phyloP scores from a whole-genome alignment of 2,888 invertebrate genomes.

The Lepetodrilus schrolli region DNA sequence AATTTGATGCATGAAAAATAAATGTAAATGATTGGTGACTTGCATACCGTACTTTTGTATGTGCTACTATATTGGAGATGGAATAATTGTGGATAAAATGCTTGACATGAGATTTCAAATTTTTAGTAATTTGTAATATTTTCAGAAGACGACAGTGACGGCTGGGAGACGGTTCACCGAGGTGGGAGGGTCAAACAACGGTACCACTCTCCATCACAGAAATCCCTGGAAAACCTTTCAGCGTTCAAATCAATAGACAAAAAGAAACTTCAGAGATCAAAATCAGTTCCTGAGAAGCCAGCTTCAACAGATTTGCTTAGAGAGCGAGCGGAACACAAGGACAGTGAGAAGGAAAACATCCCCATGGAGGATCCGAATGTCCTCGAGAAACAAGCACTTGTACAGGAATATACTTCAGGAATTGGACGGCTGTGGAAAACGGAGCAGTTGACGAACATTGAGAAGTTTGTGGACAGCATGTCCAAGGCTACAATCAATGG shows the following conservation, averaged over 20 bases:
- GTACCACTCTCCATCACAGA: constrained; percentile 61
- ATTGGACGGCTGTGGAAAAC: background rate
- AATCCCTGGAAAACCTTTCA: constrained; percentile 61
- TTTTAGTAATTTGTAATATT: no score
- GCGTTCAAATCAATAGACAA: constrained; percentile 43
- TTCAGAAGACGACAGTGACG: constrained; percentile 76
- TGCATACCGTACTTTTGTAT: background rate
- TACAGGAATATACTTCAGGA: background rate
- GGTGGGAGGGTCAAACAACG: constrained; percentile 78
- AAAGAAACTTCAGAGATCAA: constrained; percentile 54
- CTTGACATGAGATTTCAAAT: no score
- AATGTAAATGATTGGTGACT: background rate
- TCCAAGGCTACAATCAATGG: constrained; percentile 15
- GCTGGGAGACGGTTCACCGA: constrained; percentile 89
- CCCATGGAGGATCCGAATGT: constrained; percentile 37
- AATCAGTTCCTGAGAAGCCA: constrained; percentile 54
- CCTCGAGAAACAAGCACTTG: background rate
- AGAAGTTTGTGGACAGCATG: constrained; percentile 17
- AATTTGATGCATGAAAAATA: no score
- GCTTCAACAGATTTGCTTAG: background rate
- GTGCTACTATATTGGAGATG: no score
- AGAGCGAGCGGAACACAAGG: constrained; percentile 54
- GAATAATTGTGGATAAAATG: no score
- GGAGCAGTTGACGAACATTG: background rate
- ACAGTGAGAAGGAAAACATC: constrained; percentile 69